A percentile compares a stretch with the other conserved stretches of the same genome.
Conservation (phyloP, 1,140 invertebrate species). For the Saccostrea echinata region DNA sequence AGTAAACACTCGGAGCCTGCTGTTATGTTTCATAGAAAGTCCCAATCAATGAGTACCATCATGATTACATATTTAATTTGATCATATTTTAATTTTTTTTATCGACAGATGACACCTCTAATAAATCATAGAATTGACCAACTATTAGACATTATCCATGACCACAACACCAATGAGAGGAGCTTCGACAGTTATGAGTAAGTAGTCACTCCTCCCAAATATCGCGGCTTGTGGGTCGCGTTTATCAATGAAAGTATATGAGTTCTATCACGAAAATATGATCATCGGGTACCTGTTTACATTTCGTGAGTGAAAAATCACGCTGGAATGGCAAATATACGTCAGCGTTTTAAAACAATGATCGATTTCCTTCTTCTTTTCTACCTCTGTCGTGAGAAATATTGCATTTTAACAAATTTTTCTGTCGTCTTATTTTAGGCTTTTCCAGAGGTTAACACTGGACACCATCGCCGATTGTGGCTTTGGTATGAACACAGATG, state of each 20-base stretch:
- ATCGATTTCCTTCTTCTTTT: slow-evolving; percentile 1
- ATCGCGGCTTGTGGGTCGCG: background rate
- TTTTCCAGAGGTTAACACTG: slow-evolving; percentile 81
- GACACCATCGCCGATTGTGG: slow-evolving; percentile 82
- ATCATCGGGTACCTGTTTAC: slow-evolving; percentile 21
- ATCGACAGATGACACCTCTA: slow-evolving; percentile 71
- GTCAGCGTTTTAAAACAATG: slow-evolving; percentile 30
- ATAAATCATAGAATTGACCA: slow-evolving; percentile 71
- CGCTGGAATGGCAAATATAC: slow-evolving; percentile 30
- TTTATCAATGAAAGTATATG: slow-evolving; percentile 27
- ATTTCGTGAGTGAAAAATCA: slow-evolving; percentile 39
- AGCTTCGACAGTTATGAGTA: slow-evolving; percentile 73
- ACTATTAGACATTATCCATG: slow-evolving; percentile 67
- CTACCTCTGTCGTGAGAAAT: slow-evolving; percentile 8
- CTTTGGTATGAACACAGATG: slow-evolving; percentile 79
- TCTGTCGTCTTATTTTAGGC: slow-evolving; percentile 61
- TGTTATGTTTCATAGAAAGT: slow-evolving; percentile 2
- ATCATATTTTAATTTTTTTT: background rate
- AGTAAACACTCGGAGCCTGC: background rate
- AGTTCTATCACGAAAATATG: slow-evolving; percentile 7
- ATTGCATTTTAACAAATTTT: background rate
- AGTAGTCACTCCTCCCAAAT: slow-evolving; percentile 47
- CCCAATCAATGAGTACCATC: background rate
- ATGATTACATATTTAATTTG: slow-evolving; percentile 22
- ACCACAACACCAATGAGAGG: slow-evolving; percentile 51